Base-by-base conservation (phyloP, 2,113 vertebrate species). In the Eubucco bourcierii region DNA sequence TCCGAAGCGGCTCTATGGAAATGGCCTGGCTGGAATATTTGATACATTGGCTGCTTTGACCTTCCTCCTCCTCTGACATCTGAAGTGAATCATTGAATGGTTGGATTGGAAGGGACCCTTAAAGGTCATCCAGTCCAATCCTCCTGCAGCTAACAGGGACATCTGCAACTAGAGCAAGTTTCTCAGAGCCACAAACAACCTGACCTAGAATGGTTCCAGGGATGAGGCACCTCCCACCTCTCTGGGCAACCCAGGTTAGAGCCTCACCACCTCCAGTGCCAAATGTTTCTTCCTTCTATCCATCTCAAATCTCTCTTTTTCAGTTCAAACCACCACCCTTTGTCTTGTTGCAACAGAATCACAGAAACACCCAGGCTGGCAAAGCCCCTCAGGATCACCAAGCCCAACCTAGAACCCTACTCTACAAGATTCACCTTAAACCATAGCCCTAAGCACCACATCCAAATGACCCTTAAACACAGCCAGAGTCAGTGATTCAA, bases 21-120 rank as follows among this genome's bases (percentile, higher is more conserved):
- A 61, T 23, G 41, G 29, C 60, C 39, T 2, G 6, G 1, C 0
- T 6, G 60, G 11, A 82, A 66, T 63, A 73, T 1, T 0, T 1
- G 0, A 7, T 15, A 12, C 29, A 19, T 1, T 23, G 19, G 9
- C 46, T 24, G 34, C 41, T 67, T 47, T 56, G 50, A 50, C 12
- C 8, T 15, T 60, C 29, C n/a, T 80, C 50, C 15, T 77, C 60
- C 7, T 19, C 1, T 0, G 6, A 1, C 7, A 5, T 15, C 58
- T 52, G 75, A 47, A 8, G 21, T 25, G 66, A 56, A 37, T 31
- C 23, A 12, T 53, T 12, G 52, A 25, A 53, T 53, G 52, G 52
- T 27, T 53, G 52, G 23, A 13, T 24, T 53, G 52, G 52, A 25
- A 53, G 24, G 24, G 52, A 25, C 23, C 12, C 25, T 53, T 53